Percentiles rank a stretch among this genome's conserved stretches.
phyloP scores from a whole-genome alignment of 2,888 invertebrate species.

The Tortrix viridana region DNA sequence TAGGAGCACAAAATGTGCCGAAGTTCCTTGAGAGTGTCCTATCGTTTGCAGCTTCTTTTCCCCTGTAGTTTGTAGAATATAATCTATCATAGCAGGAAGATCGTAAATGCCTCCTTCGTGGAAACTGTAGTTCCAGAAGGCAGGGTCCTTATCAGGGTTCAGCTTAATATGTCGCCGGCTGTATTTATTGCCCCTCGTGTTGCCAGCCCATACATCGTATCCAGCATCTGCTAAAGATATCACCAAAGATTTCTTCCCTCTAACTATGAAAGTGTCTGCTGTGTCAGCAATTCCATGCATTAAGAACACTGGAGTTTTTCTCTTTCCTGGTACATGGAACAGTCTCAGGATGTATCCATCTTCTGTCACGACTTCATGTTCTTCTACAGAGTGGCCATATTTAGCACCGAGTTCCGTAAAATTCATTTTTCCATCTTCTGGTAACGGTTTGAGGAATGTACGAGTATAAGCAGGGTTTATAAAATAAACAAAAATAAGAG shows the following conservation, averaged over 20 bases:
- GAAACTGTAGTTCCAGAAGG: conserved; percentile 40
- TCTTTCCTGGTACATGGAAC: conserved; percentile 48
- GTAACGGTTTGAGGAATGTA: conserved; percentile 12
- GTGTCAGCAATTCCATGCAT: conserved; percentile 51
- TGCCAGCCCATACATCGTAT: conserved; percentile 45
- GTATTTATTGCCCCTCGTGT: conserved; percentile 34
- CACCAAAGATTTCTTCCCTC: conserved; percentile 50
- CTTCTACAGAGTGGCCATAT: conserved; percentile 43
- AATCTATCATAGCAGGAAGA: conserved; percentile 37
- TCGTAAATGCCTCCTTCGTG: conserved; percentile 39
- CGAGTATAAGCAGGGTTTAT: not conserved
- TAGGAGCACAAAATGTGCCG: conserved; percentile 31
- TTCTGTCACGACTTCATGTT: conserved; percentile 48
- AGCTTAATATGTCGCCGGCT: conserved; percentile 19
- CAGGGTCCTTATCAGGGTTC: conserved; percentile 25
- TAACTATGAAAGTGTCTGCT: conserved; percentile 49
- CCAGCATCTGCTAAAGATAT: conserved; percentile 45
- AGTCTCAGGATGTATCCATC: conserved; percentile 54
- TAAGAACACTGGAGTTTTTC: conserved; percentile 44
- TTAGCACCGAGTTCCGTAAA: conserved; percentile 44
- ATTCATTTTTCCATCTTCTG: conserved; percentile 36
- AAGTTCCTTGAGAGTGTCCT: conserved; percentile 39
- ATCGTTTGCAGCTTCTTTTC: conserved; percentile 28
- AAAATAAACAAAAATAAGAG: not conserved
- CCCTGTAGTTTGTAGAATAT: conserved; percentile 29